Evolutionary conservation across 2,113 vertebrate genomes (phyloP).

Genomic region (Rhabdomys dilectus): DNA sequence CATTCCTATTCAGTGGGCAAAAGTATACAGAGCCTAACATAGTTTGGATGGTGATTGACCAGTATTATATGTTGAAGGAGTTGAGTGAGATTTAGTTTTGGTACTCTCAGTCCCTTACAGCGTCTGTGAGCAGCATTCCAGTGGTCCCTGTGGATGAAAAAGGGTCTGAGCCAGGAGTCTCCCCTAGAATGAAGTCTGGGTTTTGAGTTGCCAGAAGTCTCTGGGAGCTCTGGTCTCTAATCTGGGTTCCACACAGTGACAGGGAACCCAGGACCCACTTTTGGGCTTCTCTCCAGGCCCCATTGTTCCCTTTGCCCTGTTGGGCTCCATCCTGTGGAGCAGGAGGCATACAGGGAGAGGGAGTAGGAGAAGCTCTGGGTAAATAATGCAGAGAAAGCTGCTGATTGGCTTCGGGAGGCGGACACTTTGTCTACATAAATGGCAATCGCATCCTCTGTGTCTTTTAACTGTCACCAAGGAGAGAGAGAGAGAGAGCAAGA

Average conservation of each 20-base stretch:
- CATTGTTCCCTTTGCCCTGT: fast-evolving
- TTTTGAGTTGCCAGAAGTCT: neutral
- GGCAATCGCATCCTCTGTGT: constrained; percentile 80
- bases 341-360: neutral
- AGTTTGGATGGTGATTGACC: neutral
- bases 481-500: constrained; percentile 72
- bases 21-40: no score
- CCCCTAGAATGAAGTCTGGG: neutral
- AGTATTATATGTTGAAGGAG: neutral
- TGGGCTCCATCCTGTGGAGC: constrained; percentile 6
- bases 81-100: neutral
- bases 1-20: fast-evolving
- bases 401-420: constrained; percentile 88
- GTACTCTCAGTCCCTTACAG: neutral
- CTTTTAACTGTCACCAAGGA: constrained; percentile 83
- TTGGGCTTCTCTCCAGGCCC: neutral
- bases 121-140: neutral
- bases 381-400: constrained; percentile 75
- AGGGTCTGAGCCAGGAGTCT: fast-evolving
- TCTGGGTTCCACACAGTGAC: neutral
- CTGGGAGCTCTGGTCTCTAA: neutral
- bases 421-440: constrained; percentile 84
- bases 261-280: neutral
- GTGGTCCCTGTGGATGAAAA: fast-evolving
- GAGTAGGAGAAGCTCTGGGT: constrained; percentile 76